A percentile compares a stretch with the other conserved stretches of the same genome.
Conservation (phyloP, 2,113 vertebrate genomes). For the Pedionomus torquatus region DNA sequence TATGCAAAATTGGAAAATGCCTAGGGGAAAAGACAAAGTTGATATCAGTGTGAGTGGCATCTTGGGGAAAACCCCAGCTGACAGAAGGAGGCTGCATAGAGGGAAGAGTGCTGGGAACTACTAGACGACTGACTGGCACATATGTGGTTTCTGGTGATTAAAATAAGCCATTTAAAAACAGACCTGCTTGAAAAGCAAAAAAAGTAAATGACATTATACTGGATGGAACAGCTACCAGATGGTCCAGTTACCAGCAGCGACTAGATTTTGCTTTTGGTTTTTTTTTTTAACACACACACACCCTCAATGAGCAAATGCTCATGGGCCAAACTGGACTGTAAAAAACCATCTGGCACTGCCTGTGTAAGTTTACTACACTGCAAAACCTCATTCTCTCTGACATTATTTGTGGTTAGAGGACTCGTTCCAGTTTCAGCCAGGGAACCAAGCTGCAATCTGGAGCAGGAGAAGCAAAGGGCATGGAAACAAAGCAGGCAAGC, state of each 20-base stretch:
- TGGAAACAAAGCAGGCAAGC: constrained; percentile 30
- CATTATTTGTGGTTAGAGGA: constrained; percentile 51
- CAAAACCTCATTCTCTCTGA: constrained; percentile 41
- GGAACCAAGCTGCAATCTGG: constrained; percentile 18
- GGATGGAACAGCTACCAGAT: constrained; percentile 67
- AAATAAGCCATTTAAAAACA: constrained; percentile 70
- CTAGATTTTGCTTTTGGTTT: constrained; percentile 34
- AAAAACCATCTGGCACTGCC: constrained; percentile 62
- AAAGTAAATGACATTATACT: constrained; percentile 65
- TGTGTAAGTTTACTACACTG: constrained; percentile 26
- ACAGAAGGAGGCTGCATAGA: constrained; percentile 62
- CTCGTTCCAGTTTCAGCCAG: constrained; percentile 42
- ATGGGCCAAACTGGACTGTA: constrained; percentile 65
- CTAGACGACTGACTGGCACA: constrained; percentile 63
- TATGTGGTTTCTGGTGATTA: constrained; percentile 70
- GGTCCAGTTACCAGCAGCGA: constrained; percentile 66
- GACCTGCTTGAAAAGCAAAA: constrained; percentile 68
- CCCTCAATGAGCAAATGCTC: constrained; percentile 7
- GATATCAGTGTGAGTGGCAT: constrained; percentile 62
- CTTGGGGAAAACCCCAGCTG: constrained; percentile 72
- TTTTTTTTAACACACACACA: constrained; percentile 42
- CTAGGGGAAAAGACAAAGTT: constrained; percentile 60
- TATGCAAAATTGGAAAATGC: constrained; percentile 58
- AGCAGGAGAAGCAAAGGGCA: neutral
- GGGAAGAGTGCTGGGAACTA: constrained; percentile 55